Evolutionary conservation across 2,888 invertebrate genomes (phyloP), one percentile per base, ranked within the genome.

Genomic region (Dorcus hopei): DNA sequence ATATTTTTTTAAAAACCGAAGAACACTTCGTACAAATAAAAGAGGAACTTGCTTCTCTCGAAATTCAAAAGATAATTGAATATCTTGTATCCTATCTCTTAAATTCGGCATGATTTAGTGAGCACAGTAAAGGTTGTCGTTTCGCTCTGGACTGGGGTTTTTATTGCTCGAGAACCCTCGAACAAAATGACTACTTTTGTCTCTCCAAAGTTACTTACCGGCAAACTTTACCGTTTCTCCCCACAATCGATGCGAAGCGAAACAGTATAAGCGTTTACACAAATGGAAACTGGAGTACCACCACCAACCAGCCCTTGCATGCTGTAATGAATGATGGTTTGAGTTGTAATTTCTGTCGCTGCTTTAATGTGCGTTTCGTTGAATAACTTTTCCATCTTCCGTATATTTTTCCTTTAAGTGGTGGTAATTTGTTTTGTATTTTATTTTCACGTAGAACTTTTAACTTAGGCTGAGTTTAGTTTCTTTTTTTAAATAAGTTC

Each of bases 301-400:
- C 49, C 54, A 41, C 14, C 14, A 1, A 14, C 14, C 14, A 14
- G 14, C 19, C 38, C 41, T 38, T 41, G 49, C 6, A 33, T 33
- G 19, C 19, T 19, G 54, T 33, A 54, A 58, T 58, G 58, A 58
- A 49, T 58, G 58, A 58, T 58, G 60, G 6, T 49, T 52, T 50
- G 62, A 64, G 59, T 62, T 68, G 64, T 67, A 67, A 69, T 68
- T 69, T 67, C 67, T 63, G 63, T 65, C 64, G 60, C 63, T 61
- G 64, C 62, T 67, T 68, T 68, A 69, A 69, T 67, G 68, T 65
- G 68, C 65, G 67, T 66, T 68, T 68, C 62, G 65, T 63, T 63
- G 66, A 64, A 65, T 61, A 68, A 69, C 63, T 66, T 67, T 66
- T 58, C 57, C 53, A 39, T 53, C 53, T 54, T 48, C 53, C 54